phyloP scores from a whole-genome alignment of 2,797 vertebrate genomes.

The Balearica regulorum region DNA sequence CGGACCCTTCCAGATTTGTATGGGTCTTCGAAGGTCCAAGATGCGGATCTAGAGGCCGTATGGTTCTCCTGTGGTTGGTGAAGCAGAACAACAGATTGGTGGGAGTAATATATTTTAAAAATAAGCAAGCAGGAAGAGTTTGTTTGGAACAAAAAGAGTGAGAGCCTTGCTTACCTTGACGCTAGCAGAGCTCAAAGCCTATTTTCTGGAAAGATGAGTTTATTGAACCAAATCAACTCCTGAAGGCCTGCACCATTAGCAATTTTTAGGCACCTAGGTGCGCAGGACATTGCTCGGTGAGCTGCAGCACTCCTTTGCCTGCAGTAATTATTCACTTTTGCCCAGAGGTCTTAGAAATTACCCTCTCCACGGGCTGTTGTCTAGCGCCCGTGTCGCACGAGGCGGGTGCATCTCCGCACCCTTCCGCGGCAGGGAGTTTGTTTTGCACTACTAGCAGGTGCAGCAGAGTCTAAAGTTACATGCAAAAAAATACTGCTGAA shows the following conservation, averaged over 20 bases:
- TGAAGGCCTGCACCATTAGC: neutral
- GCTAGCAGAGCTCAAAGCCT: neutral
- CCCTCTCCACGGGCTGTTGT: neutral
- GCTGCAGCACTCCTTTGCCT: neutral
- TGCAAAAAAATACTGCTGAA: neutral
- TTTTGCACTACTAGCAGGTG: too few species aligned
- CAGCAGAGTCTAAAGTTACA: neutral
- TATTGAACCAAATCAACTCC: neutral
- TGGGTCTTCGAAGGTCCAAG: neutral
- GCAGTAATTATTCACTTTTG: neutral
- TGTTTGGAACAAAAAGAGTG: neutral
- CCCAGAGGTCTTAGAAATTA: neutral
- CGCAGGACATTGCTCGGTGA: neutral
- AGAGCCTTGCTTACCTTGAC: neutral
- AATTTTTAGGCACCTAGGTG: neutral
- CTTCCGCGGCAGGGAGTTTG: neutral
- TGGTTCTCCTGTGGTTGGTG: neutral
- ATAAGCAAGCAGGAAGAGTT: neutral
- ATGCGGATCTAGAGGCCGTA: neutral
- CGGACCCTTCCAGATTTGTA: neutral
- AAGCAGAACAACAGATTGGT: neutral
- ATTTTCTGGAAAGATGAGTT: neutral
- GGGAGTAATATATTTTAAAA: neutral
- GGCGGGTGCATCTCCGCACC: neutral
- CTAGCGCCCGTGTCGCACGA: rapidly evolving